Base-by-base conservation (phyloP, 2,888 invertebrate species). In the Zygaena filipendulae region DNA sequence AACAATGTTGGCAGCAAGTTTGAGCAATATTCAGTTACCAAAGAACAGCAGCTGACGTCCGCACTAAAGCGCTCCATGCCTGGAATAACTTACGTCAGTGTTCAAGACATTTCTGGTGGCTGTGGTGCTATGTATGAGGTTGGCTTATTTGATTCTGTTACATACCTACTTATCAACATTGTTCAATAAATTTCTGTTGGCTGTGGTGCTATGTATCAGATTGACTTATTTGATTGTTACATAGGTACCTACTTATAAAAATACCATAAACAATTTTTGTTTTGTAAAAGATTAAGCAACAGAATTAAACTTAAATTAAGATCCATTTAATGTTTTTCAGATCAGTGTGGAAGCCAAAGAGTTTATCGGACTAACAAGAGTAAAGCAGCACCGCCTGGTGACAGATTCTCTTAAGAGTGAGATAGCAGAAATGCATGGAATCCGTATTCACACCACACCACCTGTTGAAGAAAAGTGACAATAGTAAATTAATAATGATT, bases 81-180 rank as follows among this genome's bases (percentile, higher is more conserved):
- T 0, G 74, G 82, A 26, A 87, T 88, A 7, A 81, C 82, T 6
- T 67, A 74, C 23, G 82, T 90, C 30, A 81, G 84, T 50, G 86
- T 90, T 1, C 77, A 82, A 33, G 91, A 91, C 49, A 85, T 89
- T 23, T 90, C 90, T 9, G 92, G 91, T 32, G 88, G 91, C 25
- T 89, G 92, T 57, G 91, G 91, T 2, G 90, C 90, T 9, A 91
- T 91, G 90, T 91, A 85, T 62, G 88, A 89, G 66, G 84, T 87
- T 9, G 13, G 9, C n/a, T 11, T 9, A 13, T 20, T 19, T 11
- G 1, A 30, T 10, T 4, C 8, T 19, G 9, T 21, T 24, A 14
- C n/a, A n/a, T n/a, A n/a, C n/a, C n/a, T n/a, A n/a, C n/a, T n/a
- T n/a, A n/a, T n/a, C n/a, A n/a, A n/a, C 30, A 81, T 84, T 50